Evolutionary conservation across 2,888 invertebrate species (phyloP).

Genomic region (Hirtodrosophila alboralis): DNA sequence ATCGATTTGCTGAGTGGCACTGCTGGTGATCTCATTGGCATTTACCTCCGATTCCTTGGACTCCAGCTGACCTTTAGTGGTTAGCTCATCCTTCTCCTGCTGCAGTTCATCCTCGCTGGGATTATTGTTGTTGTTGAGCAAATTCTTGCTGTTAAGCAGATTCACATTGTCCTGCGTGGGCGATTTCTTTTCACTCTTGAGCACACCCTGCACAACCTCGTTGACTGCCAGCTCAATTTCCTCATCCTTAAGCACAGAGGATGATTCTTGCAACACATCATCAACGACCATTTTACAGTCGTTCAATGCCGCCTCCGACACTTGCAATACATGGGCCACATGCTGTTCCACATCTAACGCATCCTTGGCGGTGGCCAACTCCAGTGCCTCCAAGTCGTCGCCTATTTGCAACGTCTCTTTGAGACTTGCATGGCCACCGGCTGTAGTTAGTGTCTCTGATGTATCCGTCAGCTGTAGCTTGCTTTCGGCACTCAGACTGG

Average conservation of each 20-base stretch:
- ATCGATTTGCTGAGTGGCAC: too few species aligned
- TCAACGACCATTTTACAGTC: slow-evolving; percentile 83
- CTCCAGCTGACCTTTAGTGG: background rate
- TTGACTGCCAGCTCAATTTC: slow-evolving; percentile 85
- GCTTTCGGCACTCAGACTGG: slow-evolving; percentile 4
- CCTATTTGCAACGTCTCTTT: slow-evolving; percentile 84
- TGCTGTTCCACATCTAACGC: slow-evolving; percentile 85
- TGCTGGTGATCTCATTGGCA: slow-evolving; percentile 64
- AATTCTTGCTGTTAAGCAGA: slow-evolving; percentile 81
- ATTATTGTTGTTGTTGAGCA: slow-evolving; percentile 78
- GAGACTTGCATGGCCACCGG: slow-evolving; percentile 74
- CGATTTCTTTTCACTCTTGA: slow-evolving; percentile 84
- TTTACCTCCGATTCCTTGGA: slow-evolving; percentile 56
- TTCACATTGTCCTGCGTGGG: slow-evolving; percentile 66
- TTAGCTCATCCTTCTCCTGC: background rate
- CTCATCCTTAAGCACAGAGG: slow-evolving; percentile 85
- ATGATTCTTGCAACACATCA: slow-evolving; percentile 76
- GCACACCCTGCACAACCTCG: slow-evolving; percentile 85
- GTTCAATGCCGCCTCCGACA: slow-evolving; percentile 85
- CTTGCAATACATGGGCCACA: slow-evolving; percentile 85
- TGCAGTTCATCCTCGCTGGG: slow-evolving; percentile 36
- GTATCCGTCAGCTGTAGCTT: slow-evolving; percentile 7
- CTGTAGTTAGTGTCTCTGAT: slow-evolving; percentile 1
- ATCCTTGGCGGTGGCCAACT: slow-evolving; percentile 72
- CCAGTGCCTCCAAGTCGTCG: slow-evolving; percentile 78